These are phyloP conservation scores for Heptranchias perlo DNA, from an alignment of 2,113 vertebrate genomes.

Conservation along the genomic window DNA sequence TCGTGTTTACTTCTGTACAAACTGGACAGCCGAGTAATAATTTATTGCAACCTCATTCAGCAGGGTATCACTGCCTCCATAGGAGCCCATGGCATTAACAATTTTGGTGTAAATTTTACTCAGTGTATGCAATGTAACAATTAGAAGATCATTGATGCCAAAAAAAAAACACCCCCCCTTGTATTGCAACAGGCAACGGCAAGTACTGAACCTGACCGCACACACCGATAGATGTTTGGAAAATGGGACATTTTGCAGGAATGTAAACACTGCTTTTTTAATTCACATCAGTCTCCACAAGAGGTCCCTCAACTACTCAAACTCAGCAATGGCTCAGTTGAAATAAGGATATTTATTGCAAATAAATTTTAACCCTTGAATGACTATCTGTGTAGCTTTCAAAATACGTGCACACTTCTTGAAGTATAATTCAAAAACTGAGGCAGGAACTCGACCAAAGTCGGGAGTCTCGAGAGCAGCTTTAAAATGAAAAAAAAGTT, in stretches of 20 bases:
- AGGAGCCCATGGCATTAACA: background rate
- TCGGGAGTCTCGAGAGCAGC: background rate
- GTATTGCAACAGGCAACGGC: background rate
- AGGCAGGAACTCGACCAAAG: background rate
- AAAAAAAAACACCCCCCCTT: no score
- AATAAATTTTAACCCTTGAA: background rate
- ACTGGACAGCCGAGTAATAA: background rate
- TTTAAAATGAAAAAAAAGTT: background rate
- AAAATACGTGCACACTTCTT: background rate
- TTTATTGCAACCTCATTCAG: background rate
- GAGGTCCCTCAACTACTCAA: background rate
- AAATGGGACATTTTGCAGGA: background rate
- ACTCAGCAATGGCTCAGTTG: background rate
- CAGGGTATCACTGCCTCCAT: background rate
- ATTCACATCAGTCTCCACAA: background rate
- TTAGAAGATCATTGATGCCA: background rate
- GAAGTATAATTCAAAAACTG: background rate
- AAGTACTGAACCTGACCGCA: background rate
- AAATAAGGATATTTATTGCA: background rate
- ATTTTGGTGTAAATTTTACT: background rate
- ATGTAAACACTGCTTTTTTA: background rate
- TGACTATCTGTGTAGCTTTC: background rate
- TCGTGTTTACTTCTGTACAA: background rate
- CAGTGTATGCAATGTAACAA: background rate
- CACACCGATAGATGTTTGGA: background rate